phyloP scores from a whole-genome alignment of 1,140 invertebrate species.

The Lepidurus packardi region DNA sequence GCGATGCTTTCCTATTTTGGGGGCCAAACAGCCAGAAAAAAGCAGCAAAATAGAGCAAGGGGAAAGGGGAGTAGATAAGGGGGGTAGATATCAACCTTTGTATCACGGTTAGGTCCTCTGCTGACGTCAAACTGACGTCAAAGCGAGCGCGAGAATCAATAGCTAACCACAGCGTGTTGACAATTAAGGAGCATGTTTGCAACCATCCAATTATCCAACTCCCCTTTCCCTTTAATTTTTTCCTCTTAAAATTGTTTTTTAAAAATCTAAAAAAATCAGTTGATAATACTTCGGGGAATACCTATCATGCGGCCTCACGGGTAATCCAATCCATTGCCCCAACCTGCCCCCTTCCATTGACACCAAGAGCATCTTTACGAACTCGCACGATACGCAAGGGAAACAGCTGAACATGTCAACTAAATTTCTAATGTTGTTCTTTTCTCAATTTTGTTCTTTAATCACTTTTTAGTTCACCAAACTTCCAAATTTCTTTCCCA shows the following conservation, averaged over 20 bases:
- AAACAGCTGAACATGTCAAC: constrained; percentile 12
- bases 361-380: not conserved
- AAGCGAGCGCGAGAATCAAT: not conserved
- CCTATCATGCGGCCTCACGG: not conserved
- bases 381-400: not conserved
- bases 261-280: not conserved
- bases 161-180: constrained; percentile 1
- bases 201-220: not conserved
- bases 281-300: not conserved
- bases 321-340: constrained; percentile 7
- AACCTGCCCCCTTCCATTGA: constrained; percentile 10
- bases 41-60: not conserved
- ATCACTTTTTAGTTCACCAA: too few species aligned
- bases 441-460: too few species aligned
- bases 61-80: not conserved
- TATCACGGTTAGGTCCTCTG: not conserved
- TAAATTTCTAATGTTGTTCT: too few species aligned
- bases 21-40: not conserved
- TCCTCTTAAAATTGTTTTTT: not conserved
- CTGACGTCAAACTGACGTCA: constrained; percentile 21
- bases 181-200: constrained; percentile 14
- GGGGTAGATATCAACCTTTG: not conserved
- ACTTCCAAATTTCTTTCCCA: too few species aligned
- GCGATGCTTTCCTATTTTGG: not conserved
- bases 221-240: not conserved